A percentile compares a stretch with the other conserved stretches of the same genome.
phyloP scores from a whole-genome alignment of 2,113 vertebrate genomes.

The Oxygymnocypris stewartii region DNA sequence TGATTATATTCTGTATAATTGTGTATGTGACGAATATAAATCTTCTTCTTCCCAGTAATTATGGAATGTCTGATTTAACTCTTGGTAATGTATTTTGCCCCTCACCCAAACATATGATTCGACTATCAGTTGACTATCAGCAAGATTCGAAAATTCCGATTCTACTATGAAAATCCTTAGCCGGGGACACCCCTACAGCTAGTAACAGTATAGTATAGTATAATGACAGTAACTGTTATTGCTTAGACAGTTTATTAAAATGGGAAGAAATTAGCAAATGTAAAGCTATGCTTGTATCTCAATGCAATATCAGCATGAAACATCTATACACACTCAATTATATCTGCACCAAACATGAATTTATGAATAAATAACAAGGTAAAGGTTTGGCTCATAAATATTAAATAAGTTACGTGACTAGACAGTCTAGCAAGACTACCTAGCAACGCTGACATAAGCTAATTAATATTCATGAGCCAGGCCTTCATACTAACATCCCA shows the following conservation, averaged over 20 bases:
- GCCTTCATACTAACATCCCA: neutral
- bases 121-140: too few relatives aligned
- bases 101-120: too few relatives aligned
- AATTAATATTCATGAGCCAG: conserved; percentile 11
- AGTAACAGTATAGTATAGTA: too few relatives aligned
- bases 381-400: conserved; percentile 14
- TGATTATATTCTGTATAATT: too few relatives aligned
- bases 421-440: neutral
- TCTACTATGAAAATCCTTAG: too few relatives aligned
- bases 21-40: too few relatives aligned
- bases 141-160: too few relatives aligned
- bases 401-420: neutral
- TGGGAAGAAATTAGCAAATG: neutral
- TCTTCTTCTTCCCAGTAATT: too few relatives aligned
- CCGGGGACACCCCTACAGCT: too few relatives aligned
- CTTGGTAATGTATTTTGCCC: too few relatives aligned
- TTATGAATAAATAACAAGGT: conserved; percentile 1
- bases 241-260: neutral
- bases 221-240: neutral
- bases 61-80: too few relatives aligned
- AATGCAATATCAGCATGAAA: neutral
- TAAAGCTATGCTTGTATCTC: neutral
- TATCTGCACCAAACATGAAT: neutral
- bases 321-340: neutral
- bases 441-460: neutral